Evolutionary conservation across 1,140 invertebrate species (phyloP), one percentile per base, ranked within the genome.

Genomic region (Drosophila virilis): DNA sequence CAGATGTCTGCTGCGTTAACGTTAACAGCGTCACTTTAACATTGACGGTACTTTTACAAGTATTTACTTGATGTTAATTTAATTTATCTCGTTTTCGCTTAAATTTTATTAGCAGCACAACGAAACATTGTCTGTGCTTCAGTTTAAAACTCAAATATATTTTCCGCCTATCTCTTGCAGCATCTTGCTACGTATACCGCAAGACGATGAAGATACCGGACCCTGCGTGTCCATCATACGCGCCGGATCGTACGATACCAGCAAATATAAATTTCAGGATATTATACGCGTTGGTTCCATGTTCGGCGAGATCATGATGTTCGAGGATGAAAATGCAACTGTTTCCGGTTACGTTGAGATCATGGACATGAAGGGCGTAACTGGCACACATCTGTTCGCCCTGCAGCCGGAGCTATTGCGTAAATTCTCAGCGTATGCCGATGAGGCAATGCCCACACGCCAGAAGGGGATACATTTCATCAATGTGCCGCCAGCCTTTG

Each of bases 361-460:
- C 9, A 78, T 93, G 78, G 94, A 94, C 71, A 90, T 93, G 75
- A 77, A 90, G 50, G 92, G 91, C 3, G 79, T 93, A 0, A 92
- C 91, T 6, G 92, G 92, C 28, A 83, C 77, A 0, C 93, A 94
- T 80, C 90, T 93, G 17, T 72, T 93, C 40, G 93, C 93, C 75
- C 91, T 94, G 75, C 93, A 93, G 10, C 93, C 93, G 8, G 77
- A 92, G 15, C 28, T 93, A 10, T 91, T 93, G 76, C 93, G 93
- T 61, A 94, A 93, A 69, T 93, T 93, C 79, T 92, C 94, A 9
- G 90, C 92, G 0, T 93, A 93, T 32, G 92, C 92, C 69, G 93
- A 94, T 81, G 94, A 94, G 54, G 93, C 93, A 4, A 93, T 94
- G 64, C 94, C 94, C 5, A 89, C 94, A n/a, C 89, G 94, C 7